Percentiles rank a stretch among this genome's conserved stretches.
Conservation (phyloP, 35 echinoderm and acorn worm species). For the Acanthaster planci region DNA sequence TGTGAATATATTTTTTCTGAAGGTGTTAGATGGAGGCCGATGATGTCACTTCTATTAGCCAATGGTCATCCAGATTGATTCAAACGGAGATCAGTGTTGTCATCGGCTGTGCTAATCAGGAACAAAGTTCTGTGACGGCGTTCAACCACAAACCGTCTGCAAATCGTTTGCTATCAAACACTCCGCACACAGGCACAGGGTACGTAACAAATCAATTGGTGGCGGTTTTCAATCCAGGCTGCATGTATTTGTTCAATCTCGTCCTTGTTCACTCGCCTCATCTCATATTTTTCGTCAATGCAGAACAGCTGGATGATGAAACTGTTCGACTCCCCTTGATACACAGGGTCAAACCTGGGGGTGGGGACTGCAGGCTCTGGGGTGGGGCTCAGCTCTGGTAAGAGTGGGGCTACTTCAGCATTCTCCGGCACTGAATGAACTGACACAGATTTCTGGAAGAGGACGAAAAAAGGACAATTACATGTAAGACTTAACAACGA, state of each 20-base stretch:
- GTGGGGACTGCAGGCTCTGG: slow-evolving; percentile 35
- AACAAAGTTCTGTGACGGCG: too few relatives aligned
- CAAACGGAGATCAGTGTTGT: too few relatives aligned
- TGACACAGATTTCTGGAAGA: slow-evolving; percentile 48
- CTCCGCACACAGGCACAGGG: too few relatives aligned
- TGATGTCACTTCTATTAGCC: too few relatives aligned
- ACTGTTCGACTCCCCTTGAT: slow-evolving; percentile 74
- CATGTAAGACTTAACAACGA: neutral
- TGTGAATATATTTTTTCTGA: too few relatives aligned
- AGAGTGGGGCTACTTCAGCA: neutral
- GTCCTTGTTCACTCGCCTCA: slow-evolving; percentile 64
- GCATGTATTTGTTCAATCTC: neutral
- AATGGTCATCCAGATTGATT: too few relatives aligned
- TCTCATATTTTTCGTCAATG: slow-evolving; percentile 97
- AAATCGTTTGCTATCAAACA: too few relatives aligned
- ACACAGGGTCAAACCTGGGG: slow-evolving; percentile 75
- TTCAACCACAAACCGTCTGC: too few relatives aligned
- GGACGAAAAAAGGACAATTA: neutral
- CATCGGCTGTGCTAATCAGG: too few relatives aligned
- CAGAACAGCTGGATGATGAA: slow-evolving; percentile 95
- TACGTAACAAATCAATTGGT: too few relatives aligned
- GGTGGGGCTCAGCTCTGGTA: slow-evolving; percentile 49
- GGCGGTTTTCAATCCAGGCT: too few relatives aligned
- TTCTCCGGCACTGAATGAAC: slow-evolving; percentile 28
- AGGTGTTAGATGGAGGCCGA: too few relatives aligned